Conservation (phyloP, 2,888 invertebrate genomes). For the Campopleginae sp. region DNA sequence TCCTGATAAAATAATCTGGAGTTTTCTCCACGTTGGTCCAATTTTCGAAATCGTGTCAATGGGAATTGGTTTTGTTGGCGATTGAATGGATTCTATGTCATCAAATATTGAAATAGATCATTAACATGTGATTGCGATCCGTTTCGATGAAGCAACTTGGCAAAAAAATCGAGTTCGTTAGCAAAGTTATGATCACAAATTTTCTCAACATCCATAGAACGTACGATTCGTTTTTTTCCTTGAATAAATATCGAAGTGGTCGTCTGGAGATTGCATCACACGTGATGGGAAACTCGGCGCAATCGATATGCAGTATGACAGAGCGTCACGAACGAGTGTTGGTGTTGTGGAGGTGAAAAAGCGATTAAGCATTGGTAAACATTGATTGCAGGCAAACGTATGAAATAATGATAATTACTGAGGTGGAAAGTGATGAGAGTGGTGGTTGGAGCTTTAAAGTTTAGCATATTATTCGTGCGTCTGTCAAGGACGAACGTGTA, state of each 20-base stretch:
- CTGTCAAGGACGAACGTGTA: conserved; percentile 15
- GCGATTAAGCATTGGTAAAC: conserved; percentile 6
- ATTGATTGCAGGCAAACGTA: conserved; percentile 51
- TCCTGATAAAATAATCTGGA: background rate
- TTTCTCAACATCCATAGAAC: conserved; percentile 5
- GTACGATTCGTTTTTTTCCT: conserved; percentile 14
- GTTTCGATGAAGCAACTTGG: too few species aligned
- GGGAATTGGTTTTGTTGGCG: background rate
- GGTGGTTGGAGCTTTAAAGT: background rate
- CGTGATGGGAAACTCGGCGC: background rate
- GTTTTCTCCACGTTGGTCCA: background rate
- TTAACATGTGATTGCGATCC: too few species aligned
- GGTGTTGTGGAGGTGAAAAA: background rate
- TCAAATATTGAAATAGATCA: too few species aligned
- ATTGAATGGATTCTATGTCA: background rate
- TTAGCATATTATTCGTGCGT: conserved; percentile 10
- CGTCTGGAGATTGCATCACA: background rate
- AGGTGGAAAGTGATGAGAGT: conserved; percentile 34
- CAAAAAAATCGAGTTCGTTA: background rate
- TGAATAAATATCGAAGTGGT: conserved; percentile 46
- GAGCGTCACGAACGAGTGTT: background rate
- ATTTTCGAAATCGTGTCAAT: background rate
- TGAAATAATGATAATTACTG: conserved; percentile 48
- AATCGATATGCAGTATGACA: background rate
- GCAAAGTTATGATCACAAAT: background rate